These are phyloP conservation scores for Catocala sponsa DNA, from an alignment of 2,888 invertebrate genomes.

Conservation along the genomic window DNA sequence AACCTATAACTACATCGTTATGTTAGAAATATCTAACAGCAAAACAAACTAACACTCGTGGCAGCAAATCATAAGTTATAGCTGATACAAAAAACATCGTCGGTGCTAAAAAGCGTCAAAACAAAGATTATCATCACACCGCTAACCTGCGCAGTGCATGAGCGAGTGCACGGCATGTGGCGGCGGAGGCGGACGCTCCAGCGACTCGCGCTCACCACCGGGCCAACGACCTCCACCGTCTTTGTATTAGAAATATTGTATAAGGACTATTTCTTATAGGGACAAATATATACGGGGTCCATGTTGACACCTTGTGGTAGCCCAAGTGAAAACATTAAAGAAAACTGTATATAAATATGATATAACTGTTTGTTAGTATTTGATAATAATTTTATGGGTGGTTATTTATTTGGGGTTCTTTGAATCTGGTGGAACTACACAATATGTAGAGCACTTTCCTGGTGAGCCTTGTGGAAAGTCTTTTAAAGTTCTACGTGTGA, in stretches of 20 bases:
- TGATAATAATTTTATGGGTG: background rate
- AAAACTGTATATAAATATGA: too few relatives aligned
- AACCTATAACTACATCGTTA: constrained; percentile 13
- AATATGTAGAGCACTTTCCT: background rate
- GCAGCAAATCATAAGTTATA: background rate
- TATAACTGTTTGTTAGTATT: too few relatives aligned
- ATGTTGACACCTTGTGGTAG: constrained; percentile 28
- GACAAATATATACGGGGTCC: background rate
- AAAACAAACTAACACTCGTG: constrained; percentile 3
- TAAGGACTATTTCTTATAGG: background rate
- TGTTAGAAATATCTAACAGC: constrained; percentile 1
- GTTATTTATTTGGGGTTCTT: background rate
- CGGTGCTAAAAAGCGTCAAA: constrained; percentile 7
- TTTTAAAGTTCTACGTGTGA: background rate
- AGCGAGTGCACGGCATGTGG: constrained; percentile 89
- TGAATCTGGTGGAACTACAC: background rate
- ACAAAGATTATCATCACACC: constrained; percentile 32
- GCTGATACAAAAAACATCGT: background rate
- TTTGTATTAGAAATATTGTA: constrained; percentile 47
- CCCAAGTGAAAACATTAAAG: background rate
- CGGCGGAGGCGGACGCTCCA: constrained; percentile 92
- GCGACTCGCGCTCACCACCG: constrained; percentile 83
- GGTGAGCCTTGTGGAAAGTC: background rate
- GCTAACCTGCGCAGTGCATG: constrained; percentile 94
- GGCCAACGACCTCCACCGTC: constrained; percentile 81